A percentile compares a stretch with the other conserved stretches of the same genome.
Conservation (phyloP, 2,888 invertebrate genomes). For the Drosophila formosana region DNA sequence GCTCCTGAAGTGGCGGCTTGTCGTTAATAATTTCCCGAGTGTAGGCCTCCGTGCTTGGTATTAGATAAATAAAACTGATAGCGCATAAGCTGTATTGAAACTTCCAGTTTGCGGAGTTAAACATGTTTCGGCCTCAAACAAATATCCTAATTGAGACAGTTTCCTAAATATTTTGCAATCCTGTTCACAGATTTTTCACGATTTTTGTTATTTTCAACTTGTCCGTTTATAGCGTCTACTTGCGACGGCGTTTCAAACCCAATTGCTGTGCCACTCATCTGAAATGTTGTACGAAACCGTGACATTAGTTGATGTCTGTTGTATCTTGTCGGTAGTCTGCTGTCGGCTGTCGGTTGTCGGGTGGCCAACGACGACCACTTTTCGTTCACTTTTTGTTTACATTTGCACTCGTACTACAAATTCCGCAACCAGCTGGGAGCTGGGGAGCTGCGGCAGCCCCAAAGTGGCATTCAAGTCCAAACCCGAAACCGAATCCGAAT, state of each 20-base stretch:
- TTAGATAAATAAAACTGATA: conserved; percentile 34
- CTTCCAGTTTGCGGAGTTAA: conserved; percentile 52
- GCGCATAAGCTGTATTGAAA: conserved; percentile 36
- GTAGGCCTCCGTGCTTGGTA: conserved; percentile 55
- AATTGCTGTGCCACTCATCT: conserved; percentile 57
- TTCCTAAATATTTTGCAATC: conserved; percentile 11
- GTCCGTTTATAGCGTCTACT: conserved; percentile 59
- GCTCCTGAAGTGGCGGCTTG: conserved; percentile 85
- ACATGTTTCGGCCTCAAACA: conserved; percentile 48
- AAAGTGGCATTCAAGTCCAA: conserved; percentile 19
- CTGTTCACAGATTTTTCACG: conserved; percentile 7
- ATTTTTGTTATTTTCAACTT: conserved; percentile 3
- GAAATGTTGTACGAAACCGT: conserved; percentile 64
- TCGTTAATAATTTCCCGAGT: conserved; percentile 83
- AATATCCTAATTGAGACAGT: conserved; percentile 37
- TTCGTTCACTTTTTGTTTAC: conserved; percentile 59
- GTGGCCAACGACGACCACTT: conserved; percentile 43
- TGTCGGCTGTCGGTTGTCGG: conserved; percentile 11
- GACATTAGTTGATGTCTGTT: conserved; percentile 43
- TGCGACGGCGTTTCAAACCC: conserved; percentile 53
- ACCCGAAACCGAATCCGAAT: conserved; percentile 1
- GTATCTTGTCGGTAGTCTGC: conserved; percentile 9
- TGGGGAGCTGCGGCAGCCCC: conserved; percentile 16
- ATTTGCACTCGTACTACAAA: conserved; percentile 41
- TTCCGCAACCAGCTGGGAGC: conserved; percentile 57